phyloP scores from a whole-genome alignment of 2,797 vertebrate species.

The Ciconia nigra region DNA sequence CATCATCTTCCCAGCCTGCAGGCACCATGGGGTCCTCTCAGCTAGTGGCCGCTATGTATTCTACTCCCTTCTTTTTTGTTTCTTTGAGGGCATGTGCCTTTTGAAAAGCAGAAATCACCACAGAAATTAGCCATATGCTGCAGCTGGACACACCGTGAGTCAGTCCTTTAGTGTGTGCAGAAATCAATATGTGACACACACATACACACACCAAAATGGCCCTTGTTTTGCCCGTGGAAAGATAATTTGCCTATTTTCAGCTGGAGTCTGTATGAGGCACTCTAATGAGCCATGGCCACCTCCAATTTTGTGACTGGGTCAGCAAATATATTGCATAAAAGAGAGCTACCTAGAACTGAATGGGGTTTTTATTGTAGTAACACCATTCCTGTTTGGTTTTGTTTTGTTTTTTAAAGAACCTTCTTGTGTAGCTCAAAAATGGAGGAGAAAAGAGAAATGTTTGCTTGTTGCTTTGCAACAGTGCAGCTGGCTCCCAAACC shows the following conservation, averaged over 20 bases:
- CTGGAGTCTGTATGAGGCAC: background rate
- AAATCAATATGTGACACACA: background rate
- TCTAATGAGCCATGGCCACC: background rate
- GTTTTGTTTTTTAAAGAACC: background rate
- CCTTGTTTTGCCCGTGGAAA: background rate
- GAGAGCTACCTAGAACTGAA: background rate
- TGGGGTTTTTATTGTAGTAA: background rate
- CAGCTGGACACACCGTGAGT: background rate
- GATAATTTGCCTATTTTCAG: background rate
- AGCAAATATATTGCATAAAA: background rate
- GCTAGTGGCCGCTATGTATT: background rate
- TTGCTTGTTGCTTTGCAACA: background rate
- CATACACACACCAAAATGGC: background rate
- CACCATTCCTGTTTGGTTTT: background rate
- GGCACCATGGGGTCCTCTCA: accelerated
- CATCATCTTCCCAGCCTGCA: background rate
- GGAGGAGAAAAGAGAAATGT: background rate
- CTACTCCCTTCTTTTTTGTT: background rate
- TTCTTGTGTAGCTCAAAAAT: background rate
- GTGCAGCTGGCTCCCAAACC: background rate
- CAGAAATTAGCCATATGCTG: background rate
- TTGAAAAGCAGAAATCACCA: background rate
- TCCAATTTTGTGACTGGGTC: background rate
- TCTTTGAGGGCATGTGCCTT: background rate
- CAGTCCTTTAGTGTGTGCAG: background rate